Evolutionary conservation across 2,888 invertebrate species (phyloP).

Genomic region (Crioceris asparagi): DNA sequence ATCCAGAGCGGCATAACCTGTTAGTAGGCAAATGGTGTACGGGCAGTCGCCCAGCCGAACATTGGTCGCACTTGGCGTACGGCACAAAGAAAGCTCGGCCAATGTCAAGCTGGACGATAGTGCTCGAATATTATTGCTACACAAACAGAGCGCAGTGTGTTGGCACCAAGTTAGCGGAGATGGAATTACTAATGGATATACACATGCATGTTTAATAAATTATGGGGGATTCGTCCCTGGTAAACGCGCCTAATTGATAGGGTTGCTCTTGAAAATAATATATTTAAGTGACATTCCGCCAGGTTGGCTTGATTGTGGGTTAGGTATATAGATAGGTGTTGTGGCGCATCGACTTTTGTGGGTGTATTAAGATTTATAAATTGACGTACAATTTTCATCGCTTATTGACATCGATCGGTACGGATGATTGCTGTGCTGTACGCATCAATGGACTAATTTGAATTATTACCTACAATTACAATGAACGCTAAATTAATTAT

Average conservation of each 20-base stretch:
- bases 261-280: no score
- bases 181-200: slow-evolving; percentile 34
- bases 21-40: slow-evolving; percentile 31
- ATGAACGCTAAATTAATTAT: no score
- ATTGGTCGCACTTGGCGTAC: background rate
- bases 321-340: no score
- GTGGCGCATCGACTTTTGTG: no score
- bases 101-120: slow-evolving; percentile 17
- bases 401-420: no score
- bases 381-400: no score
- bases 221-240: slow-evolving; percentile 26
- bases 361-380: no score
- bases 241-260: slow-evolving; percentile 29
- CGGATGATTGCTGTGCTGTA: no score
- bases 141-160: slow-evolving; percentile 33
- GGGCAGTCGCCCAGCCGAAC: slow-evolving; percentile 11
- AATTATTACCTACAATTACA: no score
- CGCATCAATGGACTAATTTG: no score
- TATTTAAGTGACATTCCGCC: no score
- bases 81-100: slow-evolving; percentile 24
- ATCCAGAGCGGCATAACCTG: slow-evolving; percentile 25
- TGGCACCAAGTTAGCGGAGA: slow-evolving; percentile 33
- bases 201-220: slow-evolving; percentile 31
- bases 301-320: no score
- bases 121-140: slow-evolving; percentile 29